phyloP scores from a whole-genome alignment of 2,888 invertebrate species.

The Phalera bucephala region DNA sequence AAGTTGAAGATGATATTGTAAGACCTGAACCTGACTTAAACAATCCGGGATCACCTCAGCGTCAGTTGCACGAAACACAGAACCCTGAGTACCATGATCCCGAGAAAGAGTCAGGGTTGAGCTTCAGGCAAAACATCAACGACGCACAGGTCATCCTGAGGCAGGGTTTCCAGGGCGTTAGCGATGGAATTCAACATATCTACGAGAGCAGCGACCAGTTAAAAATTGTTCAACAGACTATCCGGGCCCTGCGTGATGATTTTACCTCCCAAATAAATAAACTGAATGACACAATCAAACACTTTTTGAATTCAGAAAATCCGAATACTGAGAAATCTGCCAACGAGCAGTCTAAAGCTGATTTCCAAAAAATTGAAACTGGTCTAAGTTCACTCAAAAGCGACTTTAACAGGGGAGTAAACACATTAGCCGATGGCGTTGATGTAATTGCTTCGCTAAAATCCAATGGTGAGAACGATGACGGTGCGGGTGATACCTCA shows the following conservation, averaged over 20 bases:
- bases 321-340: slow-evolving; percentile 16
- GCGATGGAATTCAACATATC: slow-evolving; percentile 54
- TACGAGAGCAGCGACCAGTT: slow-evolving; percentile 48
- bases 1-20: slow-evolving; percentile 45
- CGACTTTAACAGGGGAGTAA: slow-evolving; percentile 54
- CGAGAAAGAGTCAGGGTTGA: slow-evolving; percentile 40
- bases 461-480: slow-evolving; percentile 30
- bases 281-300: slow-evolving; percentile 53
- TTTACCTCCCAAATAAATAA: slow-evolving; percentile 56
- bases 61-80: slow-evolving; percentile 71
- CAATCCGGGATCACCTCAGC: slow-evolving; percentile 67
- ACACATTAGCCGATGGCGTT: slow-evolving; percentile 54
- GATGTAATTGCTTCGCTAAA: slow-evolving; percentile 45
- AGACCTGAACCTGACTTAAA: slow-evolving; percentile 56
- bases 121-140: slow-evolving; percentile 51
- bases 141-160: slow-evolving; percentile 44
- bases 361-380: slow-evolving; percentile 39
- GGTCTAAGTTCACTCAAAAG: slow-evolving; percentile 46
- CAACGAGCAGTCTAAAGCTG: slow-evolving; percentile 27
- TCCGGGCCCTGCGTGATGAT: slow-evolving; percentile 48
- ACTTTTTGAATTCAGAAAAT: slow-evolving; percentile 37
- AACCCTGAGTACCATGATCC: slow-evolving; percentile 55
- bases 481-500: no score
- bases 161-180: slow-evolving; percentile 50
- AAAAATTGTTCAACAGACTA: slow-evolving; percentile 47